Evolutionary conservation across 2,888 invertebrate genomes (phyloP).

Genomic region (Latrodectus hesperus): DNA sequence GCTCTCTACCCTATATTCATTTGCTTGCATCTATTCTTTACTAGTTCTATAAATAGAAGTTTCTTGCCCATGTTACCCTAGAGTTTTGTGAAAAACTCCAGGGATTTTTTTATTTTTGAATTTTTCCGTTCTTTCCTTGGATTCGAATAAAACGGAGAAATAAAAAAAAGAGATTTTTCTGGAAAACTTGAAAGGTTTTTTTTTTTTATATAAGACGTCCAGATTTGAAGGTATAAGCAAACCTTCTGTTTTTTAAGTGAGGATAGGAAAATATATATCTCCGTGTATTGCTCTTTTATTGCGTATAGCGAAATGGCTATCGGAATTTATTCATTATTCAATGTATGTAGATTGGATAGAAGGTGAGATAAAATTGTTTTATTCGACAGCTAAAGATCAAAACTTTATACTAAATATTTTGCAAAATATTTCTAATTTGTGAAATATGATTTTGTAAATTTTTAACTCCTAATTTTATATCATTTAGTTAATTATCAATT

Average conservation of each 20-base stretch:
- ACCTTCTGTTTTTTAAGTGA: not conserved
- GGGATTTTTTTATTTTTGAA: conserved; percentile 22
- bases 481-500: too few species aligned
- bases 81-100: conserved; percentile 28
- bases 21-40: not conserved
- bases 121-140: not conserved
- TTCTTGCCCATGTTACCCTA: conserved; percentile 39
- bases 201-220: conserved; percentile 5
- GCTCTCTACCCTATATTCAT: conserved; percentile 8
- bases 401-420: too few species aligned
- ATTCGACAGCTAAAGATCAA: too few species aligned
- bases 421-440: too few species aligned
- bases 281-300: conserved; percentile 18
- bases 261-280: not conserved
- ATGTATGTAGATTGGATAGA: too few species aligned
- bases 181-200: conserved; percentile 36
- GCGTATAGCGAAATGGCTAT: conserved; percentile 27
- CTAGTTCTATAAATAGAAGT: conserved; percentile 26
- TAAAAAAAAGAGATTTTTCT: conserved; percentile 15
- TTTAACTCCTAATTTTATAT: too few species aligned
- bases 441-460: too few species aligned
- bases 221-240: conserved; percentile 25
- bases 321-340: not conserved
- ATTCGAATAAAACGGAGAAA: not conserved
- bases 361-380: too few species aligned